Conservation (phyloP, 2,888 invertebrate genomes). For the Scelioninae gen. 2 region DNA sequence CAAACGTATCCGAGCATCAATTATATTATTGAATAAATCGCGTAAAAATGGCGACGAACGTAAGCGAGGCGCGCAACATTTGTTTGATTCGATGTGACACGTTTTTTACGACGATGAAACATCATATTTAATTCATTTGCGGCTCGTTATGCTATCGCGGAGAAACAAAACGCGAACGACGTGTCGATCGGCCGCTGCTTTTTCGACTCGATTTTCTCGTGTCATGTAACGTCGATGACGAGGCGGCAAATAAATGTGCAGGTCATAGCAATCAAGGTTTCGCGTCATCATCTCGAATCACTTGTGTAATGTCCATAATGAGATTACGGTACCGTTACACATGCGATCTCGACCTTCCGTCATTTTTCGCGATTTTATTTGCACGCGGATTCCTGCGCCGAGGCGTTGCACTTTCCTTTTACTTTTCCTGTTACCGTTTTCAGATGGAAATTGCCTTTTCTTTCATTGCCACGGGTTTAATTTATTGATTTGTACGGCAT, state of each 20-base stretch:
- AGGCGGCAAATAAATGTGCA: conserved; percentile 50
- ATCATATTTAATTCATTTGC: conserved; percentile 46
- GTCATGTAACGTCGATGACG: conserved; percentile 52
- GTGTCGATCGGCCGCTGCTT: conserved; percentile 42
- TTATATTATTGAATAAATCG: conserved; percentile 40
- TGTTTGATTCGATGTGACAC: conserved; percentile 49
- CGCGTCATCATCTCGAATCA: conserved; percentile 56
- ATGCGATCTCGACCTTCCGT: conserved; percentile 54
- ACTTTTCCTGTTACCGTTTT: conserved; percentile 53
- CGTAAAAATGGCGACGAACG: conserved; percentile 16
- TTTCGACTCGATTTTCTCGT: conserved; percentile 49
- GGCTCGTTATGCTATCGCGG: conserved; percentile 27
- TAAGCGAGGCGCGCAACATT: conserved; percentile 36
- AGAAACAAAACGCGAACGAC: conserved; percentile 42
- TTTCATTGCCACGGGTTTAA: conserved; percentile 11
- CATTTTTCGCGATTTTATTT: conserved; percentile 56
- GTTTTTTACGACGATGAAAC: conserved; percentile 44
- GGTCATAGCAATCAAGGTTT: conserved; percentile 55
- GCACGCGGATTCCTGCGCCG: conserved; percentile 32
- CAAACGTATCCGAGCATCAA: not conserved
- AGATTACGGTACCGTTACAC: conserved; percentile 58
- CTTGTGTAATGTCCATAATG: conserved; percentile 59
- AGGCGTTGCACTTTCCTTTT: conserved; percentile 55
- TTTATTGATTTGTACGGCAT: conserved; percentile 31
- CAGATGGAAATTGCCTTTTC: conserved; percentile 26